Evolutionary conservation across 2,797 vertebrate genomes (phyloP).

Genomic region (Enteromius anoplus): DNA sequence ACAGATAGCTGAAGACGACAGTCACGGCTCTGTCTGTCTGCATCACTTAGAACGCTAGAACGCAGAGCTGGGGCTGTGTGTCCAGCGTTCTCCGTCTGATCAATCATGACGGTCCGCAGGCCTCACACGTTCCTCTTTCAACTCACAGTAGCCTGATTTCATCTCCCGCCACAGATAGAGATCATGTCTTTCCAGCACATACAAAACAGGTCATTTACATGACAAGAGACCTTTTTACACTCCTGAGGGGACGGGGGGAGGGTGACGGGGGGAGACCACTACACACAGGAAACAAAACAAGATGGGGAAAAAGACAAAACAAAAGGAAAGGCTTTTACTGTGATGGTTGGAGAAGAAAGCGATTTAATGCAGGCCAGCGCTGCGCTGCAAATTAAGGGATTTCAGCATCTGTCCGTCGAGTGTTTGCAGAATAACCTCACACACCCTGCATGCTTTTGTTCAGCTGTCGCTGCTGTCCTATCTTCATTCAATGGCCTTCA

Average conservation of each 20-base stretch:
- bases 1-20: constrained; percentile 9
- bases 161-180: constrained; percentile 64
- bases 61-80: constrained; percentile 46
- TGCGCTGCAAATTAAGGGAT: constrained; percentile 50
- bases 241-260: constrained; percentile 55
- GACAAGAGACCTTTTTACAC: constrained; percentile 70
- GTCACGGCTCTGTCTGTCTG: constrained; percentile 33
- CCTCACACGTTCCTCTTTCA: constrained; percentile 47
- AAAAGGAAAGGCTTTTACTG: constrained; percentile 61
- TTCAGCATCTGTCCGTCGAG: constrained; percentile 56
- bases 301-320: constrained; percentile 55
- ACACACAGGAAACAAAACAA: constrained; percentile 47
- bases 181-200: constrained; percentile 64
- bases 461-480: constrained; percentile 38
- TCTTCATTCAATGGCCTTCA: constrained; percentile 54
- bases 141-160: constrained; percentile 37
- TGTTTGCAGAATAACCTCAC: constrained; percentile 58
- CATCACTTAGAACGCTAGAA: constrained; percentile 42
- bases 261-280: constrained; percentile 39
- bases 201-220: constrained; percentile 75
- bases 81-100: constrained; percentile 61
- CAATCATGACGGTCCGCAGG: constrained; percentile 62
- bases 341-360: constrained; percentile 51
- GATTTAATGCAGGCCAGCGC: constrained; percentile 55
- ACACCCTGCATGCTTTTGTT: constrained; percentile 55